Evolutionary conservation across 2,113 vertebrate species (phyloP), one percentile per base, ranked within the genome.

Genomic region (Synodontis membranacea): DNA sequence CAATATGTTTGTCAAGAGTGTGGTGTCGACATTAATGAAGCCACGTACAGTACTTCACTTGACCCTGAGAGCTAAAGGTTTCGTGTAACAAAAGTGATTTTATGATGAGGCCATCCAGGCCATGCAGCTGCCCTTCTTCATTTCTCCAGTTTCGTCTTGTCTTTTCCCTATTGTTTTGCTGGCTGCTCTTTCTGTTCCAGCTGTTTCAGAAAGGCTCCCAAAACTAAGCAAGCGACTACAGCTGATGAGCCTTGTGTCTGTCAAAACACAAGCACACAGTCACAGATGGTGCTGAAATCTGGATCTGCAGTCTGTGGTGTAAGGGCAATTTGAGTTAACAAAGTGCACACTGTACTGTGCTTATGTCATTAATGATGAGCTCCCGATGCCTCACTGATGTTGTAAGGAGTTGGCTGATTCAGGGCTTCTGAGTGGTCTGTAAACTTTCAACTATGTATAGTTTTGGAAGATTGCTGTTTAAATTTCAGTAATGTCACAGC

Each of bases 201-300:
- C 12, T 76, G 66, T 80, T 78, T 52, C 15, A 72, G 58, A n/a
- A 64, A 25, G 70, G 23, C n/a, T 72, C 48, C n/a, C n/a, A 54
- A 66, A 70, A 58, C 15, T 58, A 14, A 81, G 80, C 34, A 60
- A 44, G 64, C 4, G 31, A 34, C 79, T 76, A 56, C 85, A 80
- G 64, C 86, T 85, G 79, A 83, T 37, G 54, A 31, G 28, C 25
- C 64, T 87, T 80, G 46, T 37, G 52, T 70, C 52, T 72, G 64
- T 80, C 80, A 79, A 75, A 52, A 58, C 17, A 31, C 44, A 28
- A 64, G 85, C 19, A 31, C 42, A 62, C 66, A 75, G 46, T 66
- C 64, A 39, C 64, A 82, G 50, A 82, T 86, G 85, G 78, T 85
- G 58, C 58, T 66, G 58, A 54, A 86, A 80, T 54, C 72, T 78